Conservation (phyloP, 2,113 vertebrate species). For the Arothron firmamentum region DNA sequence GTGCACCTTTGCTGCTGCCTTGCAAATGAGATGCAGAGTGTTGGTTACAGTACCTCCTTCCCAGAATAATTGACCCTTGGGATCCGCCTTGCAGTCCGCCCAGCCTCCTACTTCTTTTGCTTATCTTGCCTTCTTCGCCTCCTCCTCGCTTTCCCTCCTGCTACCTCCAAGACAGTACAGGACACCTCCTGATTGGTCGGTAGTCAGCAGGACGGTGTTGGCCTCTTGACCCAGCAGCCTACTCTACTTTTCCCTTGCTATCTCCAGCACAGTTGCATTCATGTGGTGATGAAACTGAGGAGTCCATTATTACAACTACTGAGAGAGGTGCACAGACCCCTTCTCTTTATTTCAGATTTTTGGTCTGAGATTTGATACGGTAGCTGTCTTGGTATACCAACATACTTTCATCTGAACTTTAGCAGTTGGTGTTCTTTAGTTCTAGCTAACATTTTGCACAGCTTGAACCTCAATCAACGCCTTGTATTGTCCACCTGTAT, state of each 20-base stretch:
- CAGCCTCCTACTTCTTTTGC: slow-evolving; percentile 49
- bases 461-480: slow-evolving; percentile 18
- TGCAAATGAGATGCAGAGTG: slow-evolving; percentile 77
- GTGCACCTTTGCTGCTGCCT: slow-evolving; percentile 67
- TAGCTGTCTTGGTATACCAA: slow-evolving; percentile 42
- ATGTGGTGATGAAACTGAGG: slow-evolving; percentile 34
- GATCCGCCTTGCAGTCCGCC: slow-evolving; percentile 63
- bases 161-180: slow-evolving; percentile 62
- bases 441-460: slow-evolving; percentile 35
- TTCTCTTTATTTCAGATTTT: slow-evolving; percentile 13
- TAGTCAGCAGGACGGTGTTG: slow-evolving; percentile 70
- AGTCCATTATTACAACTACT: slow-evolving; percentile 19
- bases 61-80: slow-evolving; percentile 74
- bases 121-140: slow-evolving; percentile 48
- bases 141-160: slow-evolving; percentile 28
- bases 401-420: slow-evolving; percentile 33
- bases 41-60: slow-evolving; percentile 69
- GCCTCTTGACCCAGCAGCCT: slow-evolving; percentile 64
- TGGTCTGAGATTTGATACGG: slow-evolving; percentile 66
- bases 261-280: slow-evolving; percentile 58
- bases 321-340: slow-evolving; percentile 7
- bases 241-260: slow-evolving; percentile 21
- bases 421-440: slow-evolving; percentile 54
- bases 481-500: too few relatives aligned
- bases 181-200: slow-evolving; percentile 66